Base-by-base conservation (phyloP, 1,140 invertebrate genomes). In the Andrena cerasifolii region DNA sequence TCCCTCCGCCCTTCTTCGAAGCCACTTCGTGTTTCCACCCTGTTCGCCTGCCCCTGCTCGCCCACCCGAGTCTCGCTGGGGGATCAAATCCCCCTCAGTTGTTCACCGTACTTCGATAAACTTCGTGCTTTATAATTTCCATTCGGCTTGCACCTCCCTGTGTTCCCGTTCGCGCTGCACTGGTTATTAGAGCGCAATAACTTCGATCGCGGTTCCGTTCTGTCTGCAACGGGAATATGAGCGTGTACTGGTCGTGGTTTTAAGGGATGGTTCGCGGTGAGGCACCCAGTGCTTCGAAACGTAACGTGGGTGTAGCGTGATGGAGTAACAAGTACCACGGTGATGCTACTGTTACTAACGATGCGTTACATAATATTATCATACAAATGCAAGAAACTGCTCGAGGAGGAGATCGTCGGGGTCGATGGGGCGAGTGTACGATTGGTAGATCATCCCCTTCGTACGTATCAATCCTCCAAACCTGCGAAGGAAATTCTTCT, bases 121-220 rank as follows among this genome's bases (percentile, higher is more conserved):
- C 51, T 28, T 28, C 18, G 18, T 40, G 45, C 70, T 77, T 77
- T 77, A 51, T 65, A 80, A 80, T 77, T 80, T 63, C 21, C 21
- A 47, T 72, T 51, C 28, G 28, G 7, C 7, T 16, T 1, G 31
- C 26, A 16, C 36, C 36, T 28, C 16, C 53, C 31, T 3, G 12
- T 2, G 31, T 14, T 78, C 10, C 2, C 24, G 47, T 73, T 26
- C 18, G 36, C 63, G 40, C 18, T 18, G 33, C 16, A 53, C 40
- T 14, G 47, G 31, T 56, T 24, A 70, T 77, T 80, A 77, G 56
- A 18, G 8, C 43, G 56, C 36, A 40, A 51, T 31, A 33, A 66
- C 33, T 51, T 5, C 31, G 36, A 31, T n/a, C 36, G 65, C 16
- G 33, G 53, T 53, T 47, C 10, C 7, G 10, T 21, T 31, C 14